Base-by-base conservation (phyloP, 2,888 invertebrate genomes). In the Agyllia agylla region DNA sequence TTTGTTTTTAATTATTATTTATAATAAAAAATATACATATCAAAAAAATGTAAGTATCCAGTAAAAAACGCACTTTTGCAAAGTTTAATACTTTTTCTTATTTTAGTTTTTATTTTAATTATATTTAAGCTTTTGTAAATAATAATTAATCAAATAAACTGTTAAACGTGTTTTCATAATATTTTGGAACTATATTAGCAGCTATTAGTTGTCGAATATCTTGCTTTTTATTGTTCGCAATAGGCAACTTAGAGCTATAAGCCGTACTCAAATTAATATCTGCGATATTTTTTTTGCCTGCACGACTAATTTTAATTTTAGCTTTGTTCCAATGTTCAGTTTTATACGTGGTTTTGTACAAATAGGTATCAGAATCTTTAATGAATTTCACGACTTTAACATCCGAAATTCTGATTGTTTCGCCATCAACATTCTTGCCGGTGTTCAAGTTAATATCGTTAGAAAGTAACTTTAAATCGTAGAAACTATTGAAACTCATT, bases 311-410 rank as follows among this genome's bases (percentile, higher is more conserved):
- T 89, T 89, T 87, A 89, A 89, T 80, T 38, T 82, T 83, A 70
- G 86, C 86, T 86, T 91, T 81, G 24, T 83, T 73, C 89, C 89
- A 90, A 57, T 70, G 31, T 82, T 90, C 81, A 86, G 79, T 85
- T 90, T 90, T 85, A 87, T 88, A 81, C 11, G 89, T 87, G 77
- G 83, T 90, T 90, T 87, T 88, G 85, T 90, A 91, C 83, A 83
- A 35, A 85, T 92, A 91, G 80, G 85, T 89, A 49, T 90, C 91
- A 73, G 79, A 87, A 88, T 88, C 84, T 88, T 92, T 92, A 81
- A 79, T 73, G 57, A 92, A 90, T 82, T 90, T 89, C 30, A 92
- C 84, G 30, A 42, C 79, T 88, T 88, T 92, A 15, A 92, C 42
- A 70, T 93, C 92, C 30, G 89, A 75, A 42, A 85, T 84, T 87